Evolutionary conservation across 2,888 invertebrate genomes (phyloP), one percentile per base, ranked within the genome.

Genomic region (Spilarctia lutea): DNA sequence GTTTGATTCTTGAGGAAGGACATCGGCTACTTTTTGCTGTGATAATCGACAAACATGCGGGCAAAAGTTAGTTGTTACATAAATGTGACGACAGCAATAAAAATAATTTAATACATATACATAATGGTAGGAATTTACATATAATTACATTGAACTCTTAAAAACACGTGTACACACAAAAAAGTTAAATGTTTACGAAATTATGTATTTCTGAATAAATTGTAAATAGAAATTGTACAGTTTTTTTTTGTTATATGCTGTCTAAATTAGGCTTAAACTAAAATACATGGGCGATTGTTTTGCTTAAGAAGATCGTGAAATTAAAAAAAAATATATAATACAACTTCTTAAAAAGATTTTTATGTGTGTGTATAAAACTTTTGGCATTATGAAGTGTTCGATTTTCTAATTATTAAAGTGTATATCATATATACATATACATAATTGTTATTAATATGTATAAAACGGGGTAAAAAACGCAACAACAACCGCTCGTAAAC

Each of bases 141-240:
- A 27, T 60, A 27, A 60, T 60, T 27, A 60, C 27, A 13, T 60
- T 10, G 3, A 27, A 60, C n/a, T 27, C 10, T n/a, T 3, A 60
- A 27, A n/a, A n/a, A n/a, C n/a, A 45, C 16, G 10, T 24, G 10
- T 56, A 11, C n/a, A 60, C 60, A 60, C 60, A 60, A 60, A 60
- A n/a, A 27, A 13, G n/a, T 1, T 60, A 13, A 11, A 60, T 27
- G 13, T 60, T 60, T 60, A 60, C 60, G 13, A 60, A 63, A 63
- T 4, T 63, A 30, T 30, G 27, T 18, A 63, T 63, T 56, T n/a
- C n/a, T 13, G 56, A 56, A 60, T 27, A 60, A 70, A 68, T 83
- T 83, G 81, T 74, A 83, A 81, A 83, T 60, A 63, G 66, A 39
- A 75, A 35, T 18, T 83, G 83, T 83, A 83, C 80, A 83, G 79